Conservation (phyloP, 2,888 invertebrate genomes). For the Himalopsyche anomala region DNA sequence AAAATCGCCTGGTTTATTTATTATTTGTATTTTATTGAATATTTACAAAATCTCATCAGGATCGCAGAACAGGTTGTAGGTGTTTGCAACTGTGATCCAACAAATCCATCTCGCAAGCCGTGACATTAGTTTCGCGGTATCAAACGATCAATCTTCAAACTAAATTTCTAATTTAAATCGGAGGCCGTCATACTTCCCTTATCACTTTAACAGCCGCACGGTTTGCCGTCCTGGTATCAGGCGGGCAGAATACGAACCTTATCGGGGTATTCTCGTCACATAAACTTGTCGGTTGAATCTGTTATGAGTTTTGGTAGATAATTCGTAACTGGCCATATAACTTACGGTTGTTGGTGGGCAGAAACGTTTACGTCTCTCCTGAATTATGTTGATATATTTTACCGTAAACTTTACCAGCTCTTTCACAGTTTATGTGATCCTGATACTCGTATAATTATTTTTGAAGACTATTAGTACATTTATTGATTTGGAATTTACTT, state of each 20-base stretch:
- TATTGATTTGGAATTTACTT: too few species aligned
- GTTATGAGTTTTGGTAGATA: slow-evolving; percentile 60
- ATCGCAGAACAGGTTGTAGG: background rate
- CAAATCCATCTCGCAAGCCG: slow-evolving; percentile 26
- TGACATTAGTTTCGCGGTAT: slow-evolving; percentile 47
- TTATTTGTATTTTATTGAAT: too few species aligned
- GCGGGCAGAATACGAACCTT: slow-evolving; percentile 58
- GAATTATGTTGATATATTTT: slow-evolving; percentile 39
- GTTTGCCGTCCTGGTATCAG: slow-evolving; percentile 43
- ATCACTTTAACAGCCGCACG: slow-evolving; percentile 57
- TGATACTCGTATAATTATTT: background rate
- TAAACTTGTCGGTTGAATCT: slow-evolving; percentile 65
- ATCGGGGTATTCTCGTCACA: slow-evolving; percentile 63
- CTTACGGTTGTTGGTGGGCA: slow-evolving; percentile 43
- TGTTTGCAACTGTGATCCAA: slow-evolving; percentile 13
- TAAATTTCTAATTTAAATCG: slow-evolving; percentile 61
- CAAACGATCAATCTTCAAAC: slow-evolving; percentile 57
- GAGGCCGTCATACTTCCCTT: slow-evolving; percentile 59
- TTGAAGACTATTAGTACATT: too few species aligned
- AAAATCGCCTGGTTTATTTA: too few species aligned
- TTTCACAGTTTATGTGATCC: slow-evolving; percentile 46
- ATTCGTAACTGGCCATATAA: slow-evolving; percentile 55
- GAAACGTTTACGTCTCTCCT: slow-evolving; percentile 45
- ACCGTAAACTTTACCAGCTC: slow-evolving; percentile 47
- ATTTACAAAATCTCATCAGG: background rate